A percentile compares a stretch with the other conserved stretches of the same genome.
These are phyloP conservation scores for Sebastes melanostomus DNA, from an alignment of 2,797 vertebrate genomes.

Conservation along the genomic window DNA sequence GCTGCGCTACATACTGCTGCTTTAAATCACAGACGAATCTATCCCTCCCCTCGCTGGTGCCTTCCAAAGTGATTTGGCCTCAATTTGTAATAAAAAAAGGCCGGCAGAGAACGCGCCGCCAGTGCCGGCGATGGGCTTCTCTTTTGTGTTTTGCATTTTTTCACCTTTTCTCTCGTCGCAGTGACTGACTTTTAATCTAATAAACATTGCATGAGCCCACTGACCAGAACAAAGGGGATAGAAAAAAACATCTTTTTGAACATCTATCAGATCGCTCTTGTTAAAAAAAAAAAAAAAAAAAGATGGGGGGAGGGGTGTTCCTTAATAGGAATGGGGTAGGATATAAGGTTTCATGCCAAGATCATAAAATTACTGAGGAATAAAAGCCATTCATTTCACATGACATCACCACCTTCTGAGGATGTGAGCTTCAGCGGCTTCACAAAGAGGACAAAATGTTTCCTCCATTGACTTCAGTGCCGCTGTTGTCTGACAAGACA, in stretches of 20 bases:
- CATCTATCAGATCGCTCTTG: conserved; percentile 76
- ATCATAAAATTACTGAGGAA: conserved; percentile 80
- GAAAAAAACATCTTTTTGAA: conserved; percentile 70
- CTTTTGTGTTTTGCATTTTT: conserved; percentile 76
- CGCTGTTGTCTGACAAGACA: conserved; percentile 59
- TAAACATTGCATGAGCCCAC: conserved; percentile 79
- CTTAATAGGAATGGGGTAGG: conserved; percentile 70
- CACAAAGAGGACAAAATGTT: conserved; percentile 68
- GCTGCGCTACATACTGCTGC: conserved; percentile 73
- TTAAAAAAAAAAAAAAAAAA: conserved; percentile 60
- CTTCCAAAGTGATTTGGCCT: conserved; percentile 80
- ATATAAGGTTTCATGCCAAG: conserved; percentile 79
- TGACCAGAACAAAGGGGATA: conserved; percentile 80
- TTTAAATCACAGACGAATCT: conserved; percentile 79
- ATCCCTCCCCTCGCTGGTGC: conserved; percentile 64
- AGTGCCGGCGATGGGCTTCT: conserved; percentile 56
- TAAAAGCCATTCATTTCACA: conserved; percentile 80
- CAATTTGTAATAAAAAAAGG: conserved; percentile 81
- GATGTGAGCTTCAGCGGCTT: conserved; percentile 70
- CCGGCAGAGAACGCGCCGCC: conserved; percentile 56
- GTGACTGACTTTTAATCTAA: conserved; percentile 82
- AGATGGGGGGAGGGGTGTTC: conserved; percentile 25
- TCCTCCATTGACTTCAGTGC: conserved; percentile 52
- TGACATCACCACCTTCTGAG: conserved; percentile 81
- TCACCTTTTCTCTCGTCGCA: conserved; percentile 72